Percentiles rank a stretch among this genome's conserved stretches.
Evolutionary conservation across 2,113 vertebrate species (phyloP).

Genomic region (Pteruthius melanotis): DNA sequence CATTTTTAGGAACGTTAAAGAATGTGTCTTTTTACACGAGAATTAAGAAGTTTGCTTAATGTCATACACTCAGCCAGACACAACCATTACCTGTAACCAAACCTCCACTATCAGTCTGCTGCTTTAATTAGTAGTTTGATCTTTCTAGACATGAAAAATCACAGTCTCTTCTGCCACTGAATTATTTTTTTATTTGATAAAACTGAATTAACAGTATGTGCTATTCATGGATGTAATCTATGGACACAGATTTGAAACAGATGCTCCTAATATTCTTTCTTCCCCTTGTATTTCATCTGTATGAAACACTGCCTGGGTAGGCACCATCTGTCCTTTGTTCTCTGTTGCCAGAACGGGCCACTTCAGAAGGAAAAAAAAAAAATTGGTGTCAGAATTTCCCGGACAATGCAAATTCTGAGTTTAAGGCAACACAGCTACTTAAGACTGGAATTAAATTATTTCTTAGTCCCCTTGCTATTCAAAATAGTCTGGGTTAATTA

Average conservation of each 20-base stretch:
- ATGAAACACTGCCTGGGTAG: constrained; percentile 25
- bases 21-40: background rate
- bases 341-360: constrained; percentile 42
- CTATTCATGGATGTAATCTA: constrained; percentile 1
- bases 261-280: constrained; percentile 29
- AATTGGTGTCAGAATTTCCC: background rate
- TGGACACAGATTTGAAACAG: constrained; percentile 30
- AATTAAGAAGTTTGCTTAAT: background rate
- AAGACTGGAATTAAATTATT: background rate
- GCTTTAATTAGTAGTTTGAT: background rate
- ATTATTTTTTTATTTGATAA: background rate
- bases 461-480: background rate
- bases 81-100: background rate
- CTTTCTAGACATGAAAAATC: background rate
- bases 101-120: background rate
- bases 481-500: background rate
- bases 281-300: constrained; percentile 17
- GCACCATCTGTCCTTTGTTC: constrained; percentile 58
- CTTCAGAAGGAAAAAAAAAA: background rate
- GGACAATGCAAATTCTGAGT: background rate
- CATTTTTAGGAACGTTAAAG: background rate
- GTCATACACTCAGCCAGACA: background rate
- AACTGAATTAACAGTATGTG: background rate
- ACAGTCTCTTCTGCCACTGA: background rate
- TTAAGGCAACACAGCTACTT: background rate